Evolutionary conservation across 1,140 invertebrate genomes (phyloP).

Genomic region (Zophobas atratus): DNA sequence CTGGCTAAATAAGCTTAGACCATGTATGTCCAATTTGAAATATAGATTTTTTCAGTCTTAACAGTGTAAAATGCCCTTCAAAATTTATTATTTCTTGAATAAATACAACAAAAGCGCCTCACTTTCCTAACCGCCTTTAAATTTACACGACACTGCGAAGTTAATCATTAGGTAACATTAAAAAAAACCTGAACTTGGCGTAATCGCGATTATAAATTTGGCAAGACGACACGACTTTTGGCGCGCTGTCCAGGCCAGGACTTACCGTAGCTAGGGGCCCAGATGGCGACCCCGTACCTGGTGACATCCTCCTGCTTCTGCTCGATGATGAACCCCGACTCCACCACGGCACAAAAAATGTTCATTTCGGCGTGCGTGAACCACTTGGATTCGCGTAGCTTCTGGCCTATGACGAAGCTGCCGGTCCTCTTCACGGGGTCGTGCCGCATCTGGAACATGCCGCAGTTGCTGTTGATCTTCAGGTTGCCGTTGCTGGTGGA

Average conservation of each 20-base stretch:
- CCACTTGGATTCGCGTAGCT: conserved; percentile 79
- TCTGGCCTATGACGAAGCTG: conserved; percentile 77
- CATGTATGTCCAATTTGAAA: too few relatives aligned
- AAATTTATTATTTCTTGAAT: too few relatives aligned
- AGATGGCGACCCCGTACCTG: conserved; percentile 75
- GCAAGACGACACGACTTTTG: neutral
- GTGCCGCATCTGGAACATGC: conserved; percentile 70
- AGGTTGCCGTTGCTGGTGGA: neutral
- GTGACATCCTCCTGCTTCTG: conserved; percentile 67
- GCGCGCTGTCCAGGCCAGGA: conserved; percentile 44
- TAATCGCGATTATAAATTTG: too few relatives aligned
- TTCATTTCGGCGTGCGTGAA: conserved; percentile 77
- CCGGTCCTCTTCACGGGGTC: conserved; percentile 69
- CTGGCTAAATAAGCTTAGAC: too few relatives aligned
- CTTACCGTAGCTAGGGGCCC: conserved; percentile 78
- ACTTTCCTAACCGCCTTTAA: too few relatives aligned
- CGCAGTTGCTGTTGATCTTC: conserved; percentile 8
- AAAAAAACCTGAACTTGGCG: too few relatives aligned
- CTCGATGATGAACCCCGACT: conserved; percentile 79
- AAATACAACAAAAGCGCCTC: too few relatives aligned
- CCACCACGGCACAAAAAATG: conserved; percentile 77
- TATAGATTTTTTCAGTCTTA: too few relatives aligned
- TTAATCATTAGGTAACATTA: too few relatives aligned
- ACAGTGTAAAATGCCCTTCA: too few relatives aligned
- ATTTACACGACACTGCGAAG: too few relatives aligned